Conservation (phyloP, 2,797 vertebrate species). For the Leptoclinus maculatus region DNA sequence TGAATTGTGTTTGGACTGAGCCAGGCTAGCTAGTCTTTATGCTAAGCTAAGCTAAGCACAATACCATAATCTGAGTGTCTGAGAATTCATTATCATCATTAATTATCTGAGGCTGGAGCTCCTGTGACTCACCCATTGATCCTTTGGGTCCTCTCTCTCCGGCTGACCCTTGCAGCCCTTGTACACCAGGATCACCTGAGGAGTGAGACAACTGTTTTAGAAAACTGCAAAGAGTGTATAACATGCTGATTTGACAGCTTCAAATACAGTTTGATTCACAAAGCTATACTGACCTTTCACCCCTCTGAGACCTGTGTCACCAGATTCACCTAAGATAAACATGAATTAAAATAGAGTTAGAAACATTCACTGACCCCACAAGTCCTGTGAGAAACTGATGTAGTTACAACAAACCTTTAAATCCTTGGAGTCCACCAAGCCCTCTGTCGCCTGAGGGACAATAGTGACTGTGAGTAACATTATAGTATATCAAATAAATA, state of each 20-base stretch:
- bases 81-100: neutral
- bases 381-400: neutral
- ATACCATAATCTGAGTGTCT: neutral
- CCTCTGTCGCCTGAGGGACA: constrained; percentile 91
- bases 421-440: constrained; percentile 84
- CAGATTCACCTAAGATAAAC: constrained; percentile 87
- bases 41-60: neutral
- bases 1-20: neutral
- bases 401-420: constrained; percentile 87
- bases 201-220: constrained; percentile 19
- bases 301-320: constrained; percentile 91
- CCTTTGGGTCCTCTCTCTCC: constrained; percentile 93
- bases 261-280: constrained; percentile 7
- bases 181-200: constrained; percentile 88
- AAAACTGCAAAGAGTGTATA: neutral
- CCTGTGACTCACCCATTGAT: constrained; percentile 84
- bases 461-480: neutral
- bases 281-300: constrained; percentile 87
- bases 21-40: neutral
- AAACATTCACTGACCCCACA: neutral
- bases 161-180: constrained; percentile 85
- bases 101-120: neutral
- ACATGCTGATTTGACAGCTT: neutral
- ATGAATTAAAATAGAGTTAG: constrained; percentile 15
- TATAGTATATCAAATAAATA: neutral